Evolutionary conservation across 2,888 invertebrate genomes (phyloP).

Genomic region (Latheticus oryzae): DNA sequence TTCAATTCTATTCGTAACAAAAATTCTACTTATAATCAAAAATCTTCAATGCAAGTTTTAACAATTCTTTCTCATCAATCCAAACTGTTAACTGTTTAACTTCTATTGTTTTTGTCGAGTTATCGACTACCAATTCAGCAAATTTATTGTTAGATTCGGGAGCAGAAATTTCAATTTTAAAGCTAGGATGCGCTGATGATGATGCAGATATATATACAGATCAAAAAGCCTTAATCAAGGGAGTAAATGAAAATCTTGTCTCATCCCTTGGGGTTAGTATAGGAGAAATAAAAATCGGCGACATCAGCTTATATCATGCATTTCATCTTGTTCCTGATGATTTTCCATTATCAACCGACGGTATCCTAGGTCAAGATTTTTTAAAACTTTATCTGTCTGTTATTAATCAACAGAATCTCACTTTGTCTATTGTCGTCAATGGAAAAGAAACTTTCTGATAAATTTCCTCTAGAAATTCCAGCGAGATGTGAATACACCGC

Average conservation of each 20-base stretch:
- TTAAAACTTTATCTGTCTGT: too few relatives aligned
- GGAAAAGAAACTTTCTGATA: too few relatives aligned
- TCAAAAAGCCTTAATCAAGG: constrained; percentile 15
- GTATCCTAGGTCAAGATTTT: constrained; percentile 15
- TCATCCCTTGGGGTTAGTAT: constrained; percentile 20
- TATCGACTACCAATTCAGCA: constrained; percentile 13
- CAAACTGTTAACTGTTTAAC: too few relatives aligned
- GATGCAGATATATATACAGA: constrained; percentile 18
- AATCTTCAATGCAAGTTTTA: too few relatives aligned
- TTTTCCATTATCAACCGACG: constrained; percentile 45
- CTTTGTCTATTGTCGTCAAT: too few relatives aligned
- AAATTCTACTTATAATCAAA: too few relatives aligned
- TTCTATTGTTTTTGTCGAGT: too few relatives aligned
- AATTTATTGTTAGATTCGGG: constrained; percentile 37
- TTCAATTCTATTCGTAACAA: too few relatives aligned
- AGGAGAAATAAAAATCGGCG: constrained; percentile 22
- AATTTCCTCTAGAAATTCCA: too few relatives aligned
- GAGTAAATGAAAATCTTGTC: constrained; percentile 28
- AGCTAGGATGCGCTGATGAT: constrained; percentile 12
- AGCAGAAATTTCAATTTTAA: constrained; percentile 37
- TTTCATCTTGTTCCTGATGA: constrained; percentile 37
- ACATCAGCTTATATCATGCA: constrained; percentile 12
- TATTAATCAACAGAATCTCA: too few relatives aligned
- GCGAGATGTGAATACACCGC: constrained; percentile 16
- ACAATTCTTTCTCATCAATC: too few relatives aligned